Percentiles rank a stretch among this genome's conserved stretches.
Evolutionary conservation across 2,113 vertebrate genomes (phyloP).

Genomic region (Calonectris borealis): DNA sequence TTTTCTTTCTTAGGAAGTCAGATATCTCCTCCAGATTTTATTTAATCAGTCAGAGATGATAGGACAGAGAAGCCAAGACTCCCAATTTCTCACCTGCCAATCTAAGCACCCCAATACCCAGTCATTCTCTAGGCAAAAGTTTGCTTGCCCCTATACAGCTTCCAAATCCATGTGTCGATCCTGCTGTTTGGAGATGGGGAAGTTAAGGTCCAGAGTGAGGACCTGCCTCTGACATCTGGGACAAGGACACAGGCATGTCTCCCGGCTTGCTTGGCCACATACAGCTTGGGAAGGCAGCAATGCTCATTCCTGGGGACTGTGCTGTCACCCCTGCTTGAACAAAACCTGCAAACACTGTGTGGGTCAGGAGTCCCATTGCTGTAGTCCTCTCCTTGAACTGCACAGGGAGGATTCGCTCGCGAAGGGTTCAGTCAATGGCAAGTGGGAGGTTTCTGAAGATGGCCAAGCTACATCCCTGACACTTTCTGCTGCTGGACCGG

Average conservation of each 20-base stretch:
- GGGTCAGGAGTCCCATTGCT: too few relatives aligned
- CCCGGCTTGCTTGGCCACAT: neutral
- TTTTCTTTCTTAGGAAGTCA: neutral
- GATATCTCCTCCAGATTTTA: neutral
- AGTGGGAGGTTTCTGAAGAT: neutral
- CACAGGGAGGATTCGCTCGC: rapidly evolving
- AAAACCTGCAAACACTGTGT: neutral
- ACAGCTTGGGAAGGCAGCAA: neutral
- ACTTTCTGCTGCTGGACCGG: neutral
- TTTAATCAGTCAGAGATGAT: neutral
- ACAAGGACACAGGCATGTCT: neutral
- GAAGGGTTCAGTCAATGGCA: neutral
- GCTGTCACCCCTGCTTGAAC: neutral
- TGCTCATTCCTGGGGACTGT: neutral
- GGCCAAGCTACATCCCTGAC: neutral
- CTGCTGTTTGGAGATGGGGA: neutral
- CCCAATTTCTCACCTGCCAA: neutral
- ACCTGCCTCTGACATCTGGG: neutral
- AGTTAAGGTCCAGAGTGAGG: neutral
- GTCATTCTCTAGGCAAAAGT: neutral
- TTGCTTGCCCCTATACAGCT: neutral
- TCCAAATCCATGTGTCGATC: neutral
- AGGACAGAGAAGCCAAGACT: neutral
- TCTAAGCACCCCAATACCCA: neutral
- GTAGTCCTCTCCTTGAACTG: neutral